Base-by-base conservation (phyloP, 2,797 vertebrate genomes). In the Poeciliopsis paucimaculata region DNA sequence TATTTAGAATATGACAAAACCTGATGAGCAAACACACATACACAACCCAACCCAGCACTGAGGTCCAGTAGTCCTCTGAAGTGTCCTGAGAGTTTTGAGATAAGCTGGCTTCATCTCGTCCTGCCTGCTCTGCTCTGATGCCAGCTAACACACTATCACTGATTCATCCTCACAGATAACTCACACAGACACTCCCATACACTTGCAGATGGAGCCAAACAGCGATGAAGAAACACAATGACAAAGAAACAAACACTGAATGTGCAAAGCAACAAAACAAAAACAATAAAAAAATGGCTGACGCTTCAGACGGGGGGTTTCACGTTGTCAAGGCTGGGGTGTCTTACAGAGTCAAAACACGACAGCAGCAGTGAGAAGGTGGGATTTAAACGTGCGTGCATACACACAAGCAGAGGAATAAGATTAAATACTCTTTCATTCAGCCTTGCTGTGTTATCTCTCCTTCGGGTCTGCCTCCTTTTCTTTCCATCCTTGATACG, bases 291-390 rank as follows among this genome's bases (percentile, higher is more conserved):
- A 87, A 87, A 62, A 92, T 73, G 81, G 76, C 79, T 60, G 87
- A 80, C 28, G 41, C 77, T 55, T 70, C 77, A 76, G 77, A 81
- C 7, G 8, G 55, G 49, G 34, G 77, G 62, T 82, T 89, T 91
- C 87, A 89, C 88, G 85, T 84, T 83, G 74, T 76, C 75, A 4
- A 45, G 90, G 86, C 90, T 81, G 90, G 90, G 87, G 93, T 91
- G 94, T 90, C 92, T 53, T 76, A 53, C 77, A 87, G 83, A 95
- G 95, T 95, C 95, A 96, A 93, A 96, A 96, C 94, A 96, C 92
- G 90, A 87, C 85, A 79, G 39, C 81, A 80, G 87, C 12, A 62
- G 80, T 78, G 91, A 86, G 86, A 84, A 64, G 64, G 84, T 72
- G 55, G 85, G 46, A 77, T 77, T 91, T 92, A 90, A 92, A 92